Evolutionary conservation across 2,888 invertebrate species (phyloP).

Genomic region (Ichneumoninae sp.): DNA sequence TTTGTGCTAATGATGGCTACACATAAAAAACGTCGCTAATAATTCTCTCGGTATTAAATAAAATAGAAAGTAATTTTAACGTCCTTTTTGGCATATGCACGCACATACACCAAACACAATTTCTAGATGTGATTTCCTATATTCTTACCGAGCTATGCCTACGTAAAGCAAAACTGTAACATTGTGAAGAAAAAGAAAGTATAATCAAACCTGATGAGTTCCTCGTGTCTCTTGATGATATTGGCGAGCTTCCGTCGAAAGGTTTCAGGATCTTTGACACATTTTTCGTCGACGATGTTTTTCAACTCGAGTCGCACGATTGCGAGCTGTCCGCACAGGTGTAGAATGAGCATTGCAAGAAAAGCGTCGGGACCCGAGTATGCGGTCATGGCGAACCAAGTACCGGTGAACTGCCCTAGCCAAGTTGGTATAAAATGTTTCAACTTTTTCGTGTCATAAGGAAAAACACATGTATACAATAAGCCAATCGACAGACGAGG

Average conservation of each 20-base stretch:
- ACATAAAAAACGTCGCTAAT: too few relatives aligned
- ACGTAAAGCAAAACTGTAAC: too few relatives aligned
- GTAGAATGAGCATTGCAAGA: constrained; percentile 73
- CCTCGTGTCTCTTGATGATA: constrained; percentile 58
- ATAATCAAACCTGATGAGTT: constrained; percentile 62
- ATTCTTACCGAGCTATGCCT: too few relatives aligned
- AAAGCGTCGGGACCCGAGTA: constrained; percentile 75
- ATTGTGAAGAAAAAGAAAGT: too few relatives aligned
- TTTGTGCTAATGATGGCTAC: too few relatives aligned
- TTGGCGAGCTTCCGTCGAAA: too few relatives aligned
- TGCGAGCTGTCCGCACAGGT: constrained; percentile 75
- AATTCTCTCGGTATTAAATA: too few relatives aligned
- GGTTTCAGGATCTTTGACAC: constrained; percentile 5
- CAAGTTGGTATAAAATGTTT: constrained; percentile 73
- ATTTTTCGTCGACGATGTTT: constrained; percentile 56
- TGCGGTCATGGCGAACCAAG: constrained; percentile 69
- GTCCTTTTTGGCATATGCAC: too few relatives aligned
- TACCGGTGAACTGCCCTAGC: constrained; percentile 73
- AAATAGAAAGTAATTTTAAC: too few relatives aligned
- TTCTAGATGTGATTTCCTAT: too few relatives aligned
- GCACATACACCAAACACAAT: too few relatives aligned
- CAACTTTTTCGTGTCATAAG: constrained; percentile 69
- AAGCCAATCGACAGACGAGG: constrained; percentile 21
- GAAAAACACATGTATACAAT: constrained; percentile 66
- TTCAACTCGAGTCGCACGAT: constrained; percentile 52